Base-by-base conservation (phyloP, 2,797 vertebrate genomes). In the Anguilla anguilla region DNA sequence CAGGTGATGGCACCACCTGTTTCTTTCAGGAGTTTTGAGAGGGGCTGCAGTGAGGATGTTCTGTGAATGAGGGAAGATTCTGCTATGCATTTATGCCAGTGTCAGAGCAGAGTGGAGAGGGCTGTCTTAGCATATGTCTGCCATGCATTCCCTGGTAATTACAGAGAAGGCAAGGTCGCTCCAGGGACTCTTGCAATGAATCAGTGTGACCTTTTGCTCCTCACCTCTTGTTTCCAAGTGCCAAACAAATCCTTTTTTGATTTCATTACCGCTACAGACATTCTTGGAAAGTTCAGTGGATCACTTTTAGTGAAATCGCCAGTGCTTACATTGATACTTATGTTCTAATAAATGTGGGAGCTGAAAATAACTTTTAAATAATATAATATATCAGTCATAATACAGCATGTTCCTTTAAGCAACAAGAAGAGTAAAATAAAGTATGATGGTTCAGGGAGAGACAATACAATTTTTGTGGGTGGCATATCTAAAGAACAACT, bases 131-230 rank as follows among this genome's bases (percentile, higher is more conserved):
- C 59, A 17, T 87, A 51, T 15, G 88, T 90, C 89, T 92, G 88
- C 92, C 91, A 91, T 49, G 79, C 95, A 95, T 96, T 96, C 95
- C 95, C 94, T 88, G 93, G 93, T 96, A 92, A 96, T 96, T 95
- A 96, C 93, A 96, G 95, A 94, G 94, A 90, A 93, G 91, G 88
- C 31, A 86, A 86, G 88, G 84, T 88, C 89, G 89, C 91, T 92
- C 91, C 87, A 86, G 94, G 92, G 92, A 67, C 74, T 88, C 86
- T 51, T 86, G 87, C 91, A 93, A 93, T 93, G 94, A 90, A 95
- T 95, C 94, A 93, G 91, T 85, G 92, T 94, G 94, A 94, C 95
- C 94, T 93, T 93, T 93, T 92, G 91, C 92, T 88, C 85, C 46
- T 89, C 89, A 92, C 92, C 92, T 95, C 94, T 95, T 91, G 93